A percentile compares a stretch with the other conserved stretches of the same genome.
Evolutionary conservation across 2,888 invertebrate genomes (phyloP).

Genomic region (Cheilosia soror): DNA sequence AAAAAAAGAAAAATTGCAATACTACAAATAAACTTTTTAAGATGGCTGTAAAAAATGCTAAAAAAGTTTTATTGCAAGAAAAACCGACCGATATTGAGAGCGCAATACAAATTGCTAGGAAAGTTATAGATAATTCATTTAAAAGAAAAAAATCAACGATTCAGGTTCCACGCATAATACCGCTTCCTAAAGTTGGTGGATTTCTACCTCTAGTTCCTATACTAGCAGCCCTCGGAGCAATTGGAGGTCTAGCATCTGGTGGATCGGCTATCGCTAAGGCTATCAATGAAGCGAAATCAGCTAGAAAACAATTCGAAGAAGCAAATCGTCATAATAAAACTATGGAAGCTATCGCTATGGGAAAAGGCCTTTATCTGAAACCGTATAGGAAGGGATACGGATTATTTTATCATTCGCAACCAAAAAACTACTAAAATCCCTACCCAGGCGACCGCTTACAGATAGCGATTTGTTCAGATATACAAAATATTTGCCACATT

Average conservation of each 20-base stretch:
- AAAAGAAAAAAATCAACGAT: constrained; percentile 28
- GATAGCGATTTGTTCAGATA: constrained; percentile 78
- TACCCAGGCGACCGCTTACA: constrained; percentile 74
- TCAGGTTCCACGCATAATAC: constrained; percentile 77
- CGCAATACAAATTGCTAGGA: constrained; percentile 67
- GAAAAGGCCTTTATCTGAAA: constrained; percentile 79
- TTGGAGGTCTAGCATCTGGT: constrained; percentile 76
- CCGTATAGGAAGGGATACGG: constrained; percentile 76
- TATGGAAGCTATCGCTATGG: constrained; percentile 74
- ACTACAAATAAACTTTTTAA: constrained; percentile 11
- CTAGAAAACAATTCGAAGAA: too few species aligned
- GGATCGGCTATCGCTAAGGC: neutral
- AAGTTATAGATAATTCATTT: constrained; percentile 38
- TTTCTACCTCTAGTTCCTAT: too few species aligned
- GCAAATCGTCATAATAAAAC: too few species aligned
- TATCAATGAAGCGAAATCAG: constrained; percentile 18
- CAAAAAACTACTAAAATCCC: constrained; percentile 76
- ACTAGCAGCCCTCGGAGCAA: too few species aligned
- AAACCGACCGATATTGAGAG: too few species aligned
- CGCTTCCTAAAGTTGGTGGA: constrained; percentile 73
- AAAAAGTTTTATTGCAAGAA: too few species aligned
- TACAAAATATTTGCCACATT: neutral
- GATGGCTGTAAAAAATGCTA: too few species aligned
- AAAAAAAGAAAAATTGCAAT: constrained; percentile 11
- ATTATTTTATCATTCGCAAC: constrained; percentile 33